A percentile compares a stretch with the other conserved stretches of the same genome.
Evolutionary conservation across 1,140 invertebrate genomes (phyloP).

Genomic region (Meteorus sp.): DNA sequence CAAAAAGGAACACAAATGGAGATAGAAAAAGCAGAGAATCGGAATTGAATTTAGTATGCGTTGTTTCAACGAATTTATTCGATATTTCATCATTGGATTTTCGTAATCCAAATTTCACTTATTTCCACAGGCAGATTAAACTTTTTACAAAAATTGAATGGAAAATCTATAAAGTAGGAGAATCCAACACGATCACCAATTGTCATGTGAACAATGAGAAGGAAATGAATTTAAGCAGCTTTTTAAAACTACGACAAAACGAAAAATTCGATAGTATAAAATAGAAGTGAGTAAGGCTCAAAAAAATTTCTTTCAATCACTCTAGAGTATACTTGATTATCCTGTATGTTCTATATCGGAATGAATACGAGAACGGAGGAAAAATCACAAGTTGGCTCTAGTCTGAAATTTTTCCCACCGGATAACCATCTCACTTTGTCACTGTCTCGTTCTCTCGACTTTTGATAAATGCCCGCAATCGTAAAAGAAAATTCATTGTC

Average conservation of each 20-base stretch:
- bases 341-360: neutral
- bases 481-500: neutral
- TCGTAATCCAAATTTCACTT: slow-evolving; percentile 24
- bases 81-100: slow-evolving; percentile 34
- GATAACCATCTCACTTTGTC: neutral
- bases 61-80: slow-evolving; percentile 37
- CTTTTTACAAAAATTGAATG: no score
- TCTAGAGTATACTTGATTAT: slow-evolving; percentile 6
- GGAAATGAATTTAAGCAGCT: no score
- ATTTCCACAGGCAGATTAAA: no score
- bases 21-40: slow-evolving; percentile 18
- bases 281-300: neutral
- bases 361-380: no score
- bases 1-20: neutral
- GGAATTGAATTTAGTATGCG: slow-evolving; percentile 10
- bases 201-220: no score
- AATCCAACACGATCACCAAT: no score
- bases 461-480: slow-evolving; percentile 8
- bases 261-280: neutral
- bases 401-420: neutral
- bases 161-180: neutral
- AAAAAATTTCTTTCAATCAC: neutral
- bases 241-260: neutral
- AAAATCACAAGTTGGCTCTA: no score
- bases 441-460: neutral